Conservation (phyloP, 2,888 invertebrate species). For the Thysanoteuthis rhombus region DNA sequence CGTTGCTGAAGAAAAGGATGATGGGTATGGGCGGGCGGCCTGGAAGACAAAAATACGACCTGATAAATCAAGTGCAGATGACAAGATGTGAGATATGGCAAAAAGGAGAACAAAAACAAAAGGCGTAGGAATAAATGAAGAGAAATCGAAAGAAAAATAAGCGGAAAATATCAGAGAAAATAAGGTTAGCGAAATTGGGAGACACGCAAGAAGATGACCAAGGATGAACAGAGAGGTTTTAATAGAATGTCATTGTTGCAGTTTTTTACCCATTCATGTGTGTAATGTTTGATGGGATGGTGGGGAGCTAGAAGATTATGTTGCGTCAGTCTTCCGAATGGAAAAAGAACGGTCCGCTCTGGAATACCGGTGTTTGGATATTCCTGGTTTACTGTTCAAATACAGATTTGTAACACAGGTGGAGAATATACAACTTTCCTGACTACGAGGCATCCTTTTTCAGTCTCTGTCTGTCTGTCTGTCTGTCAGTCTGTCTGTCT, state of each 20-base stretch:
- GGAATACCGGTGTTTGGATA: too few relatives aligned
- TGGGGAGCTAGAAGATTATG: background rate
- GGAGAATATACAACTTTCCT: too few relatives aligned
- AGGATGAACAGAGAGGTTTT: background rate
- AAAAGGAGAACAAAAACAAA: background rate
- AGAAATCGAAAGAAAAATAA: background rate
- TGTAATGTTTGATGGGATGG: background rate
- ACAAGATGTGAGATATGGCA: constrained; percentile 12
- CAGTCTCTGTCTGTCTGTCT: too few relatives aligned
- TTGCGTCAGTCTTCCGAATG: background rate
- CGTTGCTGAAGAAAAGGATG: background rate
- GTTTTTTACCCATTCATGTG: too few relatives aligned
- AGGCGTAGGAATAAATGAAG: background rate
- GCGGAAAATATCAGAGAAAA: background rate
- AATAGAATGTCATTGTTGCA: background rate
- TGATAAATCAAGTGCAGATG: background rate
- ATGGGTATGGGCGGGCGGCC: background rate
- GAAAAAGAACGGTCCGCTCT: background rate
- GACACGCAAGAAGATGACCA: background rate
- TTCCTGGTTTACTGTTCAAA: too few relatives aligned
- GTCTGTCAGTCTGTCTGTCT: too few relatives aligned
- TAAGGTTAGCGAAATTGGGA: background rate
- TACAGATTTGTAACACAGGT: too few relatives aligned
- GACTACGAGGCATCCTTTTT: too few relatives aligned
- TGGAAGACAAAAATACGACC: background rate